Conservation (phyloP, 2,797 vertebrate genomes). For the Pipistrellus nathusii region DNA sequence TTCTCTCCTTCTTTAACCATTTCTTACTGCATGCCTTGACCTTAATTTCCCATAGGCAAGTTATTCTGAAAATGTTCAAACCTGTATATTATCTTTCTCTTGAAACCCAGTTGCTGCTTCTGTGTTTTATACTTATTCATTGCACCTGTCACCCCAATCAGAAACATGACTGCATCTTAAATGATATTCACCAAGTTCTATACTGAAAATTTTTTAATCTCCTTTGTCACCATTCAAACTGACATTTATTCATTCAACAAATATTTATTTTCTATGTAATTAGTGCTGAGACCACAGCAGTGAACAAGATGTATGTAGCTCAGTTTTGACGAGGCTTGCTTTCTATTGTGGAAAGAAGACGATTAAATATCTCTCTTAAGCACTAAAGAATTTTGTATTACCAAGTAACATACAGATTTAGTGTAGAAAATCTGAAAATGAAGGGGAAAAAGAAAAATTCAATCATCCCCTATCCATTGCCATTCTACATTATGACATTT, state of each 20-base stretch:
- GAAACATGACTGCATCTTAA: not conserved
- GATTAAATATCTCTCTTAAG: not conserved
- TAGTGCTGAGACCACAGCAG: not conserved
- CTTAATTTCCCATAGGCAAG: constrained; percentile 5
- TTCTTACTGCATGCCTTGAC: not conserved
- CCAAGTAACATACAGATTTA: not conserved
- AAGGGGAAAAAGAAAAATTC: not conserved
- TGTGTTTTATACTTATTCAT: not conserved
- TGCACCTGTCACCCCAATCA: not conserved
- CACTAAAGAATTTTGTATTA: constrained; percentile 11
- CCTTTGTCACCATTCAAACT: constrained; percentile 12
- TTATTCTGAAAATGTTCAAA: constrained; percentile 39
- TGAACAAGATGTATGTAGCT: not conserved
- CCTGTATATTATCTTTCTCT: constrained; percentile 31
- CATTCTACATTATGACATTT: not conserved
- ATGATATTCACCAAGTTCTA: constrained; percentile 5
- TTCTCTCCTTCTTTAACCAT: not conserved
- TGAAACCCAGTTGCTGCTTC: constrained; percentile 45
- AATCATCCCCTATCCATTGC: not conserved
- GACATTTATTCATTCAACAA: constrained; percentile 3
- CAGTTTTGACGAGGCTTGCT: constrained; percentile 40
- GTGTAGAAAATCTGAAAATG: not conserved
- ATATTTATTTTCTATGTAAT: constrained; percentile 40
- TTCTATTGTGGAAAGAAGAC: constrained; percentile 10
- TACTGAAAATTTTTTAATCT: constrained; percentile 17